Base-by-base conservation (phyloP, 35 echinoderm and acorn worm genomes). In the Heliocidaris erythrogramma region DNA sequence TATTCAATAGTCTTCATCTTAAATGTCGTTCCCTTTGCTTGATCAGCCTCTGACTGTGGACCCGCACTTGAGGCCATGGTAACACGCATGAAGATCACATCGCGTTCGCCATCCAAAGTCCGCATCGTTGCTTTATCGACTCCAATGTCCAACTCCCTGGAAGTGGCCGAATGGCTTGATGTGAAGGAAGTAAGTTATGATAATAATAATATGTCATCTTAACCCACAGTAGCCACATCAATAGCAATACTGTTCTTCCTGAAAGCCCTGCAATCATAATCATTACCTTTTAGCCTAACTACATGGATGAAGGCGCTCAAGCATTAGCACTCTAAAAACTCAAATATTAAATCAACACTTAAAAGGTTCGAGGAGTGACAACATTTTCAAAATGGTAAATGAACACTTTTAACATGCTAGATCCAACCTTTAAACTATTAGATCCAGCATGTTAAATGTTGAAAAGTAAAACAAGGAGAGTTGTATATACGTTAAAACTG, bases 51-150 rank as follows among this genome's bases (percentile, higher is more conserved):
- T 97, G 95, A 97, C 30, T 86, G 96, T 90, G 98, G 98, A 56
- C 96, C 98, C 17, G 94, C 97, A 12, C 90, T 99, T 9, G 98
- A 99, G 92, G 98, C 97, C 35, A 99, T 99, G 42, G 98, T 99
- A 17, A 96, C 96, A 85, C 94, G 98, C 18, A 96, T 96, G 9
- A 99, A 99, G 35, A 96, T 97, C 60, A 99, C 95, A 49, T 99
- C 98, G 0, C 98, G 96, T 69, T 97, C 96, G n/a, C 92, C 92
- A 47, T 90, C 90, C 42, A 94, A 59, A 18, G 85, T 99, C 35
- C 53, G 98, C 31, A 94, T 99, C 13, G 88, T 99, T 48, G 98
- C 96, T 56, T 93, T 99, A 56, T 97, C 98, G 21, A 96, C 98
- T 30, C 95, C 98, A 24, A 94, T 99, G 14, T 95, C 98, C 27